Evolutionary conservation across 2,113 vertebrate species (phyloP), one percentile per base, ranked within the genome.

Genomic region (Chloropsis hardwickii): DNA sequence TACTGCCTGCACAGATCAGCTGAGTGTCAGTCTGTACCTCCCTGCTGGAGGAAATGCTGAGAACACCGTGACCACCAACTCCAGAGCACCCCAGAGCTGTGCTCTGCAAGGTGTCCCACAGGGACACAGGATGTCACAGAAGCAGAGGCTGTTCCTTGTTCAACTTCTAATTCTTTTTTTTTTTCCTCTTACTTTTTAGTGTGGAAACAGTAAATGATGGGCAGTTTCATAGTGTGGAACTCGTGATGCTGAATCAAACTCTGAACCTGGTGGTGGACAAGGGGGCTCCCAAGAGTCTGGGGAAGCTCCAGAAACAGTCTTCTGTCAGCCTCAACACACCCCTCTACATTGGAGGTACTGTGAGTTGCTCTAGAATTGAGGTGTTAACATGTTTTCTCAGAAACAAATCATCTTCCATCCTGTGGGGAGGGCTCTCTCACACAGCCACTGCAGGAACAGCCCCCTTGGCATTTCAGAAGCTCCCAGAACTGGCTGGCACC

Each of bases 181-280:
- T 65, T 48, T 3, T n/a, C 15, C 57, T 94, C 81, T 96, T 77
- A 39, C 42, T 66, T 82, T 48, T 47, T 95, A 99, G 99, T 22
- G 99, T 99, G 97, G 99, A 99, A 98, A 99, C 99, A 0, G 98
- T 99, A 95, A 99, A 99, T 9, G 99, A 99, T 7, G 99, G 99
- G 33, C 98, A 99, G 79, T 99, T 99, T 94, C 99, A 99, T 58
- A 99, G 98, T 0, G 99, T 99, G 64, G 99, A 99, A 97, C 97
- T 99, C 10, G 94, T 99, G 96, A 99, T 99, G 97, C 98, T 99
- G 96, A 99, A 99, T 96, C 99, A 99, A 88, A 99, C 99, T 6
- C 96, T 99, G 87, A 99, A 99, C 96, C 97, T 99, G 91, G 99
- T 99, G 94, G 99, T 99, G 95, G 99, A 99, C 94, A 99, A 99